Conservation (phyloP, 2,113 vertebrate species). For the Petrocephalus zakoni region DNA sequence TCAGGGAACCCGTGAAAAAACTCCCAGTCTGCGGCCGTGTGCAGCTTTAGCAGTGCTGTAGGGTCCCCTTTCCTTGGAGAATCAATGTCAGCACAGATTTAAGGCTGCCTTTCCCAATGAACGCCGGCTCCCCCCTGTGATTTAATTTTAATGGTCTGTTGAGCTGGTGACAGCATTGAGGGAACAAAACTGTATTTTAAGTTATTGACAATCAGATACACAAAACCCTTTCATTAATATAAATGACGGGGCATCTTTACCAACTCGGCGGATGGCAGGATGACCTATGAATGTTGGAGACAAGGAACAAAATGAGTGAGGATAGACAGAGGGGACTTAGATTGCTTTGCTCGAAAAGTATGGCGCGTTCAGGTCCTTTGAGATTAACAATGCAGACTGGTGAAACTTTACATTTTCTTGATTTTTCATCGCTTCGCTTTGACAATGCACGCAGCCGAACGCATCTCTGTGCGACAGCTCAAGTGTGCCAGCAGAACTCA, state of each 20-base stretch:
- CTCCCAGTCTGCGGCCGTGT: neutral
- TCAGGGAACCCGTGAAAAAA: neutral
- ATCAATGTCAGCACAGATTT: constrained; percentile 43
- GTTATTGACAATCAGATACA: constrained; percentile 68
- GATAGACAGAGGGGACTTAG: neutral
- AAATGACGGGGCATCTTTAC: constrained; percentile 61
- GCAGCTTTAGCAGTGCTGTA: neutral
- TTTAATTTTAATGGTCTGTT: constrained; percentile 77
- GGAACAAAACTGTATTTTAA: constrained; percentile 66
- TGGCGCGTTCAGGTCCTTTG: neutral
- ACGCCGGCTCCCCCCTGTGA: constrained; percentile 67
- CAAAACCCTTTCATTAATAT: constrained; percentile 70
- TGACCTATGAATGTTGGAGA: constrained; percentile 26
- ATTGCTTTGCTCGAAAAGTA: neutral
- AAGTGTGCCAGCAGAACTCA: neutral
- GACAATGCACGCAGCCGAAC: neutral
- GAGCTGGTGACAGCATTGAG: constrained; percentile 65
- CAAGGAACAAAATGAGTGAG: neutral
- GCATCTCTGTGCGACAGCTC: neutral
- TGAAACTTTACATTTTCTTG: neutral
- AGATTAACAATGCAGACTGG: neutral
- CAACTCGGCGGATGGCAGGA: constrained; percentile 30
- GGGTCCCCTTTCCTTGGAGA: neutral
- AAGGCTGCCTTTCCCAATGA: constrained; percentile 71
- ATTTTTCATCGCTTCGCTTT: neutral